Conservation (phyloP, 2,888 invertebrate genomes). For the Cerastis rubricosa region DNA sequence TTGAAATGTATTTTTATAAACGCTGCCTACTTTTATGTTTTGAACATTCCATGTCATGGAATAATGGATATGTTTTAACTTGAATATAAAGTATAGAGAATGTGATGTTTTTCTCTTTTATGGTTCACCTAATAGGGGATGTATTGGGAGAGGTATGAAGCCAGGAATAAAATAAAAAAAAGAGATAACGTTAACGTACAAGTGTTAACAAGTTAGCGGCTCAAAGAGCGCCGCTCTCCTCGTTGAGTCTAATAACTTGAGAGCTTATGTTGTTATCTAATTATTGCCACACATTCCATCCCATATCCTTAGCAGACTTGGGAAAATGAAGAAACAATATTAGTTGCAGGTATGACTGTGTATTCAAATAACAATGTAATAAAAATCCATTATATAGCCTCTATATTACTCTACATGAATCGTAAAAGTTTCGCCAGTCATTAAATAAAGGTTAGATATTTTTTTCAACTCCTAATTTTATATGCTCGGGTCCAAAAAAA, state of each 20-base stretch:
- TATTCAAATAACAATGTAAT: slow-evolving; percentile 50
- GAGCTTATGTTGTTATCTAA: slow-evolving; percentile 59
- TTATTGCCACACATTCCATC: slow-evolving; percentile 54
- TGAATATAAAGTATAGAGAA: slow-evolving; percentile 43
- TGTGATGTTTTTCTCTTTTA: slow-evolving; percentile 50
- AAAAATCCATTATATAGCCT: slow-evolving; percentile 38
- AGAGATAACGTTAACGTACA: slow-evolving; percentile 63
- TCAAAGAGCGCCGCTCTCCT: slow-evolving; percentile 63
- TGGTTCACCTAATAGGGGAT: slow-evolving; percentile 47
- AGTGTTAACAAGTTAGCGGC: slow-evolving; percentile 67
- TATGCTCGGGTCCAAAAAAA: slow-evolving; percentile 55
- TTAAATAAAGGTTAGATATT: slow-evolving; percentile 66
- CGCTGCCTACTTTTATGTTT: slow-evolving; percentile 62
- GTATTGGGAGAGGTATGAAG: slow-evolving; percentile 39
- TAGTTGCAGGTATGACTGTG: slow-evolving; percentile 28
- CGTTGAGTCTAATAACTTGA: slow-evolving; percentile 58
- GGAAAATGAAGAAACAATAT: slow-evolving; percentile 11
- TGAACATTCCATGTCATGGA: slow-evolving; percentile 55
- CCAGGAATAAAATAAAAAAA: slow-evolving; percentile 59
- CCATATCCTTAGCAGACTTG: slow-evolving; percentile 21
- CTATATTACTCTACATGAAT: slow-evolving; percentile 47
- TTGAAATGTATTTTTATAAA: slow-evolving; percentile 70
- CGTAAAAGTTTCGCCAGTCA: slow-evolving; percentile 64
- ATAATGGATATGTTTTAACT: slow-evolving; percentile 59
- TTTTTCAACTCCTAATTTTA: slow-evolving; percentile 50